Percentiles rank a stretch among this genome's conserved stretches.
Evolutionary conservation across 2,888 invertebrate genomes (phyloP).

Genomic region (Monoplex corrugatus): DNA sequence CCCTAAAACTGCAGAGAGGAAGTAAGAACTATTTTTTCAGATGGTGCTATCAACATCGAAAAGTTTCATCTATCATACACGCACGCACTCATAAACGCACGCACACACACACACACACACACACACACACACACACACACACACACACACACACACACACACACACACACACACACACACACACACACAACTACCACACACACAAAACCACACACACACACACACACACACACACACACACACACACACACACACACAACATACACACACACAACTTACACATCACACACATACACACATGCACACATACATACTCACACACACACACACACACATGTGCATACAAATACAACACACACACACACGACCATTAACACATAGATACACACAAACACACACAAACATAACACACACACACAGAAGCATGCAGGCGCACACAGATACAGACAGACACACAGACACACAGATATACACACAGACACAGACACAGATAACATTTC

Average conservation of each 20-base stretch:
- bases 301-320: not conserved
- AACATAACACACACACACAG: too few species aligned
- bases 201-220: not conserved
- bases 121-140: not conserved
- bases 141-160: not conserved
- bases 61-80: too few species aligned
- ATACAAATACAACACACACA: constrained; percentile 31
- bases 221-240: not conserved
- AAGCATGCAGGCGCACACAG: too few species aligned
- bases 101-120: not conserved
- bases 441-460: too few species aligned
- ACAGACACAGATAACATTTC: too few species aligned
- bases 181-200: not conserved
- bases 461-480: too few species aligned
- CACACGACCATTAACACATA: not conserved
- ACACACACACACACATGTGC: not conserved
- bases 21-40: too few species aligned
- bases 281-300: too few species aligned
- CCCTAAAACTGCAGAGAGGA: too few species aligned
- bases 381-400: too few species aligned
- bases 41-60: too few species aligned
- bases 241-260: not conserved
- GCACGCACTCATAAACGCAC: not conserved
- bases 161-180: not conserved
- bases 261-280: too few species aligned